Percentiles rank a stretch among this genome's conserved stretches.
phyloP scores from a whole-genome alignment of 2,888 invertebrate species.

The Coelinius sp. region DNA sequence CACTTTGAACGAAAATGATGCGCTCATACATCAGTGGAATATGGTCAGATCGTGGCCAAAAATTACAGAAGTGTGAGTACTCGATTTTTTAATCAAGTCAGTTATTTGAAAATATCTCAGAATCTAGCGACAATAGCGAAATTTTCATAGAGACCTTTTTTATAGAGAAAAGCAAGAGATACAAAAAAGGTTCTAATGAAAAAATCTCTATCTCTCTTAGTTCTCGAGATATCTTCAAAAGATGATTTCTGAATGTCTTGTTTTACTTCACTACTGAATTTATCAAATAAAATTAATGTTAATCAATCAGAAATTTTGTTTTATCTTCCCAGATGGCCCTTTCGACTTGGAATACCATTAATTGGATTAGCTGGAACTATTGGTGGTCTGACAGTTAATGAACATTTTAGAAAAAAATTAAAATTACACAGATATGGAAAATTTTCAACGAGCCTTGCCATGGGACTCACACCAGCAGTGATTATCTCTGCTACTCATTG shows the following conservation, averaged over 20 bases:
- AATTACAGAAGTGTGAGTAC: constrained; percentile 75
- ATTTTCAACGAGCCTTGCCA: constrained; percentile 76
- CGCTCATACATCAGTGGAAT: constrained; percentile 75
- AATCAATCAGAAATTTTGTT: constrained; percentile 7
- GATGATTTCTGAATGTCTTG: too few relatives aligned
- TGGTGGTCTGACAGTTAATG: constrained; percentile 76
- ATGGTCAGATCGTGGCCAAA: constrained; percentile 76
- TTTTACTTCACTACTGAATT: neutral
- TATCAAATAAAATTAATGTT: neutral
- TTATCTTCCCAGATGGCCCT: constrained; percentile 71
- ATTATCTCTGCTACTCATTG: constrained; percentile 74
- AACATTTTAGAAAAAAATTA: constrained; percentile 76
- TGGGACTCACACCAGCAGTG: constrained; percentile 75
- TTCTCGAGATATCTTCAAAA: too few relatives aligned
- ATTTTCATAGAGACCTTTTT: neutral
- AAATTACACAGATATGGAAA: constrained; percentile 76
- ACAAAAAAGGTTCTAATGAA: too few relatives aligned
- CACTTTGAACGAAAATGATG: constrained; percentile 74
- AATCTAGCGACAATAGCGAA: too few relatives aligned
- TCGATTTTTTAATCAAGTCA: constrained; percentile 37
- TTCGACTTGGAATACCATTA: constrained; percentile 72
- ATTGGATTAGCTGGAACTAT: constrained; percentile 73
- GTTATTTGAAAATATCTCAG: neutral
- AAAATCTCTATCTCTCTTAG: too few relatives aligned
- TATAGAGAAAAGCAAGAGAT: too few relatives aligned